phyloP scores from a whole-genome alignment of 2,797 vertebrate species.

The Sphenopsis melanotis region DNA sequence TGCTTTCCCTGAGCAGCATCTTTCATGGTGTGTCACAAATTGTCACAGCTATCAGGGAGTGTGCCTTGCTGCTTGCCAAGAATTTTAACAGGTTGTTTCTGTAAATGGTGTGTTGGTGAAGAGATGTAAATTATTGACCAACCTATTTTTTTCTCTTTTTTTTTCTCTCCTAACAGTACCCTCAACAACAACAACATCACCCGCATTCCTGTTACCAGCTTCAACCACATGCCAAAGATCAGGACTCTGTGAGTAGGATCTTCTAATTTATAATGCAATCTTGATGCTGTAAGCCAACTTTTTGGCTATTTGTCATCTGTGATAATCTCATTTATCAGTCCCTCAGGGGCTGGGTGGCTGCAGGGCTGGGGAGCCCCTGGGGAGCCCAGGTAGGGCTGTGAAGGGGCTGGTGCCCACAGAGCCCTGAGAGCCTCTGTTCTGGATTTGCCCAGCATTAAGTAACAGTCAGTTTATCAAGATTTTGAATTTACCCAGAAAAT shows the following conservation, averaged over 20 bases:
- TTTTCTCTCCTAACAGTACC: constrained; percentile 79
- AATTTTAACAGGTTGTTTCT: not conserved
- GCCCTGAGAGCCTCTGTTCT: accelerated
- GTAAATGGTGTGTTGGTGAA: not conserved
- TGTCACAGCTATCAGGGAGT: not conserved
- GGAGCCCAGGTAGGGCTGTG: not conserved
- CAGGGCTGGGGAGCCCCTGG: not conserved
- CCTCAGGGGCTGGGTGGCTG: not conserved
- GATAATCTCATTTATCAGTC: not conserved
- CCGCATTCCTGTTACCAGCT: constrained; percentile 96
- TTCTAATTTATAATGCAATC: not conserved
- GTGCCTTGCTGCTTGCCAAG: not conserved
- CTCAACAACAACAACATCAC: constrained; percentile 99
- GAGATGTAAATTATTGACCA: not conserved
- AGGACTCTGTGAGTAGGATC: constrained; percentile 92
- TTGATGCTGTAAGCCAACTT: not conserved
- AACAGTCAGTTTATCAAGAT: not conserved
- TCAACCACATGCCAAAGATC: constrained; percentile 99
- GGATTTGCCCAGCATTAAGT: not conserved
- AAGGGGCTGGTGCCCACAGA: not conserved
- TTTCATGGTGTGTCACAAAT: not conserved
- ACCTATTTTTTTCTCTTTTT: not conserved
- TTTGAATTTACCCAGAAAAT: not conserved
- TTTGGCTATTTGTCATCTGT: not conserved
- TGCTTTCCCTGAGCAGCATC: not conserved